Evolutionary conservation across 2,113 vertebrate species (phyloP), one percentile per base, ranked within the genome.

Genomic region (Tupaia tana): DNA sequence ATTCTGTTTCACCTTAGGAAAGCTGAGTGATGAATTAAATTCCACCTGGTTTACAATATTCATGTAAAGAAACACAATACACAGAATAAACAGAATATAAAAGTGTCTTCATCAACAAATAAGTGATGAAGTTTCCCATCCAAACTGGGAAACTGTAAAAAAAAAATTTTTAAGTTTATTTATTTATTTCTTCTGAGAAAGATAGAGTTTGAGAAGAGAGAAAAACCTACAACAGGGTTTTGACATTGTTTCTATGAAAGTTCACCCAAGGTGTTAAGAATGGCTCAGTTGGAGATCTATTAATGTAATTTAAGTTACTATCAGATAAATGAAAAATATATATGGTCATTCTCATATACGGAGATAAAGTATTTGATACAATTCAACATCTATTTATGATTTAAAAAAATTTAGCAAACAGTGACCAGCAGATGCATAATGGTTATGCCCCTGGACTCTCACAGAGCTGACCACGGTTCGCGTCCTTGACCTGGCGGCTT

Each of bases 261-360:
- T 67, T 89, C 59, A 67, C 29, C 81, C 63, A 31, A 69, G 63
- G 11, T 22, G 1, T 52, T 52, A 89, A 67, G 27, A 83, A 75
- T 52, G n/a, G 19, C 5, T 7, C 25, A 78, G 34, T 70, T 73
- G 71, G 63, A 61, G 58, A 56, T 19, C 24, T 79, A 86, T 34
- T 79, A 85, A 71, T 18, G 5, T 43, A 71, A 90, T 90, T 90
- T 25, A 79, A 13, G 22, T 78, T 43, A 56, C 22, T 34, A 64
- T 66, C 19, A 90, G 71, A 79, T 79, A 73, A 67, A 94, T n/a
- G 31, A 52, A 91, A 86, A 84, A 91, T n/a, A 29, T 67, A 59
- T 9, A 80, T 4, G 25, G n/a, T 25, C 24, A 64, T 43, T 86
- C 43, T 80, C 67, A 80, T 63, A 81, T 29, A 75, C 1, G 16